Conservation (phyloP, 2,888 invertebrate genomes). For the Hoplodrina blanda region DNA sequence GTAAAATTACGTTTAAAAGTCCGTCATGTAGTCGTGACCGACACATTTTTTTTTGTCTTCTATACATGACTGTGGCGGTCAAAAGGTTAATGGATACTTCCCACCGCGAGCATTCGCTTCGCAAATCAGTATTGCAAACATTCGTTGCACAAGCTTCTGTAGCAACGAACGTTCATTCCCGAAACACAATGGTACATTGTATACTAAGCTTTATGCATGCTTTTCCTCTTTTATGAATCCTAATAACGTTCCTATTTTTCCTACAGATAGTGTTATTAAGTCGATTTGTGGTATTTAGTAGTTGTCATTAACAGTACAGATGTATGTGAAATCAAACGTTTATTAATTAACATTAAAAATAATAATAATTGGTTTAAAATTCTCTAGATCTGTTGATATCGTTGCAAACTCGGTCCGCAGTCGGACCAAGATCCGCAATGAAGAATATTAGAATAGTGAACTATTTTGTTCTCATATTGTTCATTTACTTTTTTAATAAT, state of each 20-base stretch:
- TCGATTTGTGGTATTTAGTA: background rate
- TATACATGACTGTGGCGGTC: no score
- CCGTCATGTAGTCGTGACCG: no score
- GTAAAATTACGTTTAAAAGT: no score
- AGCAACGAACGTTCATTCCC: no score
- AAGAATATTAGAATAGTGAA: slow-evolving; percentile 39
- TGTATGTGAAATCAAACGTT: background rate
- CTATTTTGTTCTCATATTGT: slow-evolving; percentile 29
- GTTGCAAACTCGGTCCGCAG: background rate
- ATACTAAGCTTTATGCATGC: slow-evolving; percentile 8
- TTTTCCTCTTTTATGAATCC: slow-evolving; percentile 33
- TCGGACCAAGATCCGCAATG: slow-evolving; percentile 12
- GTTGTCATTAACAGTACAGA: background rate
- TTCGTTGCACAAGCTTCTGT: no score
- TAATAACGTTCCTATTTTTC: slow-evolving; percentile 6
- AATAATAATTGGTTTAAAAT: slow-evolving; percentile 1
- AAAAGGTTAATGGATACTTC: no score
- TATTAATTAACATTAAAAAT: background rate
- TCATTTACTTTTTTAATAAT: slow-evolving; percentile 36
- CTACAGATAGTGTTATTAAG: background rate
- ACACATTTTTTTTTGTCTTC: no score
- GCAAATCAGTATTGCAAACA: no score
- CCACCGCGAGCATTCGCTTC: no score
- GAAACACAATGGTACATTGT: background rate
- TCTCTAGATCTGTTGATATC: background rate